A percentile compares a stretch with the other conserved stretches of the same genome.
These are phyloP conservation scores for Eumeta japonica DNA, from an alignment of 1,140 invertebrate genomes.

Conservation along the genomic window DNA sequence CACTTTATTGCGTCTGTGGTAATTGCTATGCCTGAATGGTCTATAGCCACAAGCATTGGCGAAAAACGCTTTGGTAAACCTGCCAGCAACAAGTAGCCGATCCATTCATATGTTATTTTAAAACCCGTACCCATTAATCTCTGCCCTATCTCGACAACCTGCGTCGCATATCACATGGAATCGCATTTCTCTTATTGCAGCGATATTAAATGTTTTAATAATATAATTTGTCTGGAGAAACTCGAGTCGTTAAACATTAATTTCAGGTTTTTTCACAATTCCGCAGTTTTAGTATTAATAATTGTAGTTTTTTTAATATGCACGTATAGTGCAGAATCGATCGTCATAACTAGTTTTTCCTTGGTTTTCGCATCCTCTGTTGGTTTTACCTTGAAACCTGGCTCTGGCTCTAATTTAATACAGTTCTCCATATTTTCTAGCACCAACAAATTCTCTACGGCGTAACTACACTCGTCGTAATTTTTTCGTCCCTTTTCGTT, in stretches of 20 bases:
- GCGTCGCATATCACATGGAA: conserved; percentile 5
- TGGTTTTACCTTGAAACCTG: too few species aligned
- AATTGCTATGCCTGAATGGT: conserved; percentile 9
- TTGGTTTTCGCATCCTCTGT: conserved; percentile 15
- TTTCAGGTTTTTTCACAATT: conserved; percentile 24
- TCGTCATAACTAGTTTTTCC: conserved; percentile 27
- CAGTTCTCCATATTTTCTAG: too few species aligned
- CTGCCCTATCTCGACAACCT: conserved; percentile 9
- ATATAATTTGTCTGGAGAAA: conserved; percentile 14
- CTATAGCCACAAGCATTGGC: conserved; percentile 12
- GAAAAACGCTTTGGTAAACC: conserved; percentile 9
- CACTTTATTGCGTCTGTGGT: conserved; percentile 17
- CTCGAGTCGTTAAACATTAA: too few species aligned
- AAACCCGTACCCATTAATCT: too few species aligned
- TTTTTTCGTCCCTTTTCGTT: too few species aligned
- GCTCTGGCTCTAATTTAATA: too few species aligned
- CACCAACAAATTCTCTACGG: too few species aligned
- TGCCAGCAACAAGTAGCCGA: conserved; percentile 8
- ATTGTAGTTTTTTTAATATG: conserved; percentile 28
- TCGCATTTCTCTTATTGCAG: conserved; percentile 1
- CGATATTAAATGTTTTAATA: conserved; percentile 3
- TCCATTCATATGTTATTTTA: conserved; percentile 10
- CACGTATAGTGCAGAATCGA: conserved; percentile 24
- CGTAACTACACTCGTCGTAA: too few species aligned
- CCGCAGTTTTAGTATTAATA: conserved; percentile 14